Percentiles rank a stretch among this genome's conserved stretches.
These are phyloP conservation scores for Armadillidium nasatum DNA, from an alignment of 1,140 invertebrate species.

Conservation along the genomic window DNA sequence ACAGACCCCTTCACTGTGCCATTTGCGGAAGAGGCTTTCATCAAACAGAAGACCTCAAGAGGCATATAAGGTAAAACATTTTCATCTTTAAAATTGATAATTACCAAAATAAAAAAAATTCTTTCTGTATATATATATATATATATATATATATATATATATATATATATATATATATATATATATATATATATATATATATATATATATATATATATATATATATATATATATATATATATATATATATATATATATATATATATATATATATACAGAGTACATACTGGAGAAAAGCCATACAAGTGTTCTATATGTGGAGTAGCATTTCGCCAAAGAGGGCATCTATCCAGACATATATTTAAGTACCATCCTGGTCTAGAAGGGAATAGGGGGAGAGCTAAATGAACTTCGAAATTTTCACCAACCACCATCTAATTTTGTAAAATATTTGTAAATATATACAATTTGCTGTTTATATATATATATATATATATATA, in stretches of 20 bases:
- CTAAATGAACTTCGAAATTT: not conserved
- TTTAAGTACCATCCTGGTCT: constrained; percentile 38
- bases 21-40: constrained; percentile 42
- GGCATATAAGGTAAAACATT: constrained; percentile 40
- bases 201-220: not conserved
- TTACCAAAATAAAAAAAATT: too few relatives aligned
- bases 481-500: not conserved
- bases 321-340: constrained; percentile 39
- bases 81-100: too few relatives aligned
- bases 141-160: too few relatives aligned
- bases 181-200: not conserved
- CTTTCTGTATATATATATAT: too few relatives aligned
- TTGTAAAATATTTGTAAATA: too few relatives aligned
- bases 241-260: not conserved
- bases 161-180: not conserved
- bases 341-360: constrained; percentile 39
- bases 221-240: not conserved
- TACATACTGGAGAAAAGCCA: constrained; percentile 43
- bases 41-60: constrained; percentile 42
- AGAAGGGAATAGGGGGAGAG: not conserved
- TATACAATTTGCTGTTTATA: not conserved
- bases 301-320: constrained; percentile 41
- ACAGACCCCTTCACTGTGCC: constrained; percentile 42
- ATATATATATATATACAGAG: constrained; percentile 24
- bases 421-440: too few relatives aligned